Percentiles rank a stretch among this genome's conserved stretches.
Evolutionary conservation across 1,140 invertebrate species (phyloP).

Genomic region (Cardiocondyla obscurior): DNA sequence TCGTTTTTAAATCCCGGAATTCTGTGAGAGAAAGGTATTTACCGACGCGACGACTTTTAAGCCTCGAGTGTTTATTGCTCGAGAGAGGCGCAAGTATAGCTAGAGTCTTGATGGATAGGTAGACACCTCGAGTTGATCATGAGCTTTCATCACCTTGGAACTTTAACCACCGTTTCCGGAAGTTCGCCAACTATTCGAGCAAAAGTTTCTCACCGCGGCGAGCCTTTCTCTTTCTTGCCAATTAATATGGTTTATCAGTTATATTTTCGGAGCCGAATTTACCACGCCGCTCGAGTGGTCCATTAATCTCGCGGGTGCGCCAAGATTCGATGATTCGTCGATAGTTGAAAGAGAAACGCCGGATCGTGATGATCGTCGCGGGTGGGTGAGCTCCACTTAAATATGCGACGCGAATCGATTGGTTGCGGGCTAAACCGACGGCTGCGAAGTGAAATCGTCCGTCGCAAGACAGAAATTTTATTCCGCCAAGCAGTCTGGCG

Average conservation of each 20-base stretch:
- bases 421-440: conserved; percentile 23
- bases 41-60: neutral
- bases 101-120: conserved; percentile 17
- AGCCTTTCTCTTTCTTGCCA: neutral
- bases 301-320: neutral
- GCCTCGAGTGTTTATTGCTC: conserved; percentile 47
- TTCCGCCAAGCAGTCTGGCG: neutral
- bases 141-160: conserved; percentile 33
- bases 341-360: neutral
- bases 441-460: conserved; percentile 31
- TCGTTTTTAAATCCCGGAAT: neutral
- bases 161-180: conserved; percentile 11
- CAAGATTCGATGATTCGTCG: neutral
- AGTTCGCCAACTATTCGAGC: conserved; percentile 9
- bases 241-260: conserved; percentile 37
- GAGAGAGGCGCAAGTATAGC: conserved; percentile 39
- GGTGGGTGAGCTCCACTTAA: neutral
- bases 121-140: conserved; percentile 23
- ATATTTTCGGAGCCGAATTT: neutral
- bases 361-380: neutral
- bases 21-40: neutral
- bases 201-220: conserved; percentile 26
- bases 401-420: conserved; percentile 8
- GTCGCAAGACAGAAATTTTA: conserved; percentile 40
- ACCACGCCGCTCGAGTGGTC: neutral